Evolutionary conservation across 2,113 vertebrate genomes (phyloP).

Genomic region (Actinemys pallida): DNA sequence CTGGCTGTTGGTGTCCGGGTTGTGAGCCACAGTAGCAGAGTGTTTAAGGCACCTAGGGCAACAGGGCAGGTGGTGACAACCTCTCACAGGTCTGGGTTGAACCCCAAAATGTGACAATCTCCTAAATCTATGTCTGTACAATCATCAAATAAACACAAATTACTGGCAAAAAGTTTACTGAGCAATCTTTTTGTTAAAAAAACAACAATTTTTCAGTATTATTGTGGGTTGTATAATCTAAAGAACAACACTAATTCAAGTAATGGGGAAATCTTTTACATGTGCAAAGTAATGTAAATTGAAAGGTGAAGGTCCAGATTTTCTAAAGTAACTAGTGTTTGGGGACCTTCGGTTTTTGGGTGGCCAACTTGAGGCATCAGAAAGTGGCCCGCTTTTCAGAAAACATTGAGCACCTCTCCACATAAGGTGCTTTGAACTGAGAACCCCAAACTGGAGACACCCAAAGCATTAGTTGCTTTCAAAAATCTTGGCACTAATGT

Average conservation of each 20-base stretch:
- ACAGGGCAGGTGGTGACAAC: not conserved
- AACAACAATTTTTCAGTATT: not conserved
- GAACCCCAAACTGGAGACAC: not conserved
- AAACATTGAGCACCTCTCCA: not conserved
- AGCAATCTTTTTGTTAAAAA: not conserved
- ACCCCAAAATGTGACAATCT: not conserved
- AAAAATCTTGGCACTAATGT: not conserved
- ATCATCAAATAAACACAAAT: not conserved
- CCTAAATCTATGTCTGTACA: not conserved
- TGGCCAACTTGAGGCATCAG: not conserved
- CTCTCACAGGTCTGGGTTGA: not conserved
- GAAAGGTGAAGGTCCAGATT: not conserved
- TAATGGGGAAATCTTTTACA: not conserved
- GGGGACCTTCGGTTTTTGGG: not conserved
- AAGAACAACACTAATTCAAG: constrained; percentile 9
- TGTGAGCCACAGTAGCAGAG: too few species aligned
- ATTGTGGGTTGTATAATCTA: not conserved
- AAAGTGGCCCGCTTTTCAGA: not conserved
- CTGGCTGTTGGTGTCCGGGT: too few species aligned
- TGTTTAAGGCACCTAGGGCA: too few species aligned
- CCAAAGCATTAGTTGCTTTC: not conserved
- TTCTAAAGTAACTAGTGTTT: not conserved
- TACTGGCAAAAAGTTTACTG: not conserved
- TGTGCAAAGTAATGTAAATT: not conserved
- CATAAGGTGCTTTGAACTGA: not conserved